Base-by-base conservation (phyloP, 2,888 invertebrate species). In the Megamerina dolium region DNA sequence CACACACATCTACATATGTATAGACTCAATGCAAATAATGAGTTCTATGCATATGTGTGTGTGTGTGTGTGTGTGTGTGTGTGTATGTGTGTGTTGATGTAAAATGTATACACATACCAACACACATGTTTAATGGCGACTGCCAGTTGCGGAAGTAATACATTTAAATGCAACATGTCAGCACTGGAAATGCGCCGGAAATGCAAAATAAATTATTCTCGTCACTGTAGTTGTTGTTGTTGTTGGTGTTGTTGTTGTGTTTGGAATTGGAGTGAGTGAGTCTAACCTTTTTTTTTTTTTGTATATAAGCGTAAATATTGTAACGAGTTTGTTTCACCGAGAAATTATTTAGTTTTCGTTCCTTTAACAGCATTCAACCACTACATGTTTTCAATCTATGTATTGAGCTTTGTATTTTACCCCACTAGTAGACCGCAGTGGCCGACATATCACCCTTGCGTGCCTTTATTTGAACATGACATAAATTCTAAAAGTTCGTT, bases 131-230 rank as follows among this genome's bases (percentile, higher is more conserved):
- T 33, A 13, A 5, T 3, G 16, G 26, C 16, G n/a, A n/a, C n/a
- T n/a, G n/a, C n/a, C 9, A 21, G 38, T 43, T 37, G 40, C 55
- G 57, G 57, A 57, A 55, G 52, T 54, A 45, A 51, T 52, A 49
- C 52, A 57, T 55, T 57, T 55, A 55, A 53, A 54, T 54, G 53
- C 55, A 53, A 53, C 57, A 57, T 57, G 57, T 55, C 53, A 50
- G 54, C 50, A n/a, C n/a, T n/a, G 46, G 43, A 48, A 30, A 37
- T 41, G 42, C 40, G 49, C 31, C 53, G 57, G 54, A 54, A 52
- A 51, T 50, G 49, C 51, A 55, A 52, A 8, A 55, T 54, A 55
- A 57, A 55, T 55, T 55, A 54, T 23, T 6, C 10, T 23, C 6
- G 23, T 23, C 23, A n/a, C n/a, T n/a, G n/a, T n/a, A n/a, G n/a